Evolutionary conservation across 2,888 invertebrate genomes (phyloP).

Genomic region (Cryptosula pallasiana): DNA sequence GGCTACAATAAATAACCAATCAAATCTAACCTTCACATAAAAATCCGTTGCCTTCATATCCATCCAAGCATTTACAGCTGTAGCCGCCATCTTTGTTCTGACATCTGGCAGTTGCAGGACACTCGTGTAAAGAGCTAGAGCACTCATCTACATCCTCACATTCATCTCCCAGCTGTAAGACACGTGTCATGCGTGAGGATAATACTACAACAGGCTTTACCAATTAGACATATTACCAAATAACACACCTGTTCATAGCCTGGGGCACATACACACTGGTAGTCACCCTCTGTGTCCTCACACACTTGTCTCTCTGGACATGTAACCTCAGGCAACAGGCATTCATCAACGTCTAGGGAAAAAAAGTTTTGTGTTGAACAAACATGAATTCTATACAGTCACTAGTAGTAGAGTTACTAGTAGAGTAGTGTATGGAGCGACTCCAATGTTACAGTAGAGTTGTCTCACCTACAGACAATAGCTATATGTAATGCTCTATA

Average conservation of each 20-base stretch:
- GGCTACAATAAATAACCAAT: too few relatives aligned
- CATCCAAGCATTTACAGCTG: slow-evolving; percentile 25
- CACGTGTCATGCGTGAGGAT: neutral
- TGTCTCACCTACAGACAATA: too few relatives aligned
- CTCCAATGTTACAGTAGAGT: too few relatives aligned
- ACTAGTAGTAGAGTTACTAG: too few relatives aligned
- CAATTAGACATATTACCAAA: neutral
- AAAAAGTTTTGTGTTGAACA: too few relatives aligned
- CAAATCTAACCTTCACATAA: neutral
- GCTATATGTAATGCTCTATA: too few relatives aligned
- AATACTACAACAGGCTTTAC: neutral
- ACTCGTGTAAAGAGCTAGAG: slow-evolving; percentile 4
- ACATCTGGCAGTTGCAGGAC: slow-evolving; percentile 24
- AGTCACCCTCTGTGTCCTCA: neutral
- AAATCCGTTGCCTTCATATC: neutral
- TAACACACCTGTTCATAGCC: neutral
- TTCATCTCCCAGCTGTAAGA: neutral
- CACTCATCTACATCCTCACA: slow-evolving; percentile 22
- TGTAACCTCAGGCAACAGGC: neutral
- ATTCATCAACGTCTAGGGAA: neutral
- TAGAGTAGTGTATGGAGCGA: too few relatives aligned
- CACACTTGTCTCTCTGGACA: neutral
- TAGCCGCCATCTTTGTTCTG: slow-evolving; percentile 28
- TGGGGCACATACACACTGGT: neutral
- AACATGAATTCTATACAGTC: too few relatives aligned